Base-by-base conservation (phyloP, 2,888 invertebrate species). In the Lepidocyrtinus sp. region DNA sequence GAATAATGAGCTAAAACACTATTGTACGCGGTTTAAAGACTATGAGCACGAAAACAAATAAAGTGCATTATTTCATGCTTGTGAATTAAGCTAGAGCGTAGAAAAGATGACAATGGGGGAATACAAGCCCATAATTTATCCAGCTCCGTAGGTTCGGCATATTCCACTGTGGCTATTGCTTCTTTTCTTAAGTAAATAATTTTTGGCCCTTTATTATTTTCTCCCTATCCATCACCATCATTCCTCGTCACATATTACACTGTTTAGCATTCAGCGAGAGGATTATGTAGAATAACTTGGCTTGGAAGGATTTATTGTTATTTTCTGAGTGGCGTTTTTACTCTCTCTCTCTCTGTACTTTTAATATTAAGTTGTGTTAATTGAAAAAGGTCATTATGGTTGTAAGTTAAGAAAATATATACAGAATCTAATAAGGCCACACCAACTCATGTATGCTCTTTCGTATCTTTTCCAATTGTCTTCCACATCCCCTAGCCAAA, bases 321-420 rank as follows among this genome's bases (percentile, higher is more conserved):
- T 36, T 61, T 69, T 64, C 26, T 55, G 64, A 64, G 25, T 59
- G 22, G 24, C 75, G 67, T 67, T 68, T 55, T 67, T 61, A n/a
- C 24, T 70, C 61, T 17, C 24, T 69, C 36, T 62, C 63, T 71
- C 65, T 26, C 45, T 61, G 2, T 65, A 26, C 27, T 21, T 36
- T 5, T 36, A 22, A 19, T 72, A 17, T 19, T 59, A 22, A 27
- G 27, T 68, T 72, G 61, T 21, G 72, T 72, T 78, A 78, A 72
- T 78, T 78, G 78, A 72, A 78, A 77, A 78, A 78, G 78, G 78
- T 78, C 67, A 78, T 72, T 71, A 70, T 70, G 12, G 21, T 69
- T 36, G 22, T 64, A 19, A 62, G 19, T 36, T 36, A 36, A 36
- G 36, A 36, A 36, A 36, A 12, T 12, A n/a, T n/a, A n/a, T n/a